Conservation (phyloP, 1,140 invertebrate species). For the Phymastichus coffea region DNA sequence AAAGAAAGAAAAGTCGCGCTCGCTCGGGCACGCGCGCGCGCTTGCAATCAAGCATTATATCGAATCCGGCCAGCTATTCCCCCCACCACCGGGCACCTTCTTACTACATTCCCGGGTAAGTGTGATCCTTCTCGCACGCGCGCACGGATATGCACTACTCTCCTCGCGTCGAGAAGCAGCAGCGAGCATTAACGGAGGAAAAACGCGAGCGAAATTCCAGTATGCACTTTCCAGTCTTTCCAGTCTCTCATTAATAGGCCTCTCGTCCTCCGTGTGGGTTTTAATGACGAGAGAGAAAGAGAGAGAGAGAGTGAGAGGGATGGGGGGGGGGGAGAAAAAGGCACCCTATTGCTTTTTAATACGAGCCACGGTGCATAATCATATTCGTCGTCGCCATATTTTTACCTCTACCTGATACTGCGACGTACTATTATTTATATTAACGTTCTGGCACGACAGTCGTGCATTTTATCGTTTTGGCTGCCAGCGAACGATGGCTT, state of each 20-base stretch:
- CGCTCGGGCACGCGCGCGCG: background rate
- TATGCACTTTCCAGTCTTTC: constrained; percentile 35
- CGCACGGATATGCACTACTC: no score
- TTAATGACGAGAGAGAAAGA: background rate
- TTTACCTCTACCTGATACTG: no score
- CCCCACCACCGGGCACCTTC: constrained; percentile 1
- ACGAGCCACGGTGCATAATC: background rate
- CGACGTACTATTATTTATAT: no score
- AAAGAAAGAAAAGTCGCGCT: background rate
- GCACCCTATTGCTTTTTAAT: background rate
- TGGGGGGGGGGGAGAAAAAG: no score
- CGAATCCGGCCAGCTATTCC: background rate
- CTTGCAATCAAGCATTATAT: background rate
- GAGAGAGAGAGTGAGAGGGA: no score
- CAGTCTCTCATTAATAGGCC: constrained; percentile 33
- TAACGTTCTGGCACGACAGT: no score
- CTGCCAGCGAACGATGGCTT: no score
- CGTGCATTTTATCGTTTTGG: no score
- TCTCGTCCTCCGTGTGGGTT: background rate
- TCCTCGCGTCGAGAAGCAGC: no score
- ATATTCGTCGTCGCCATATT: background rate
- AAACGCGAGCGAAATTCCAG: constrained; percentile 33
- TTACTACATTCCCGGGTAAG: constrained; percentile 35
- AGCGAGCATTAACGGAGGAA: constrained; percentile 22
- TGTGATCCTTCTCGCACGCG: no score